Conservation (phyloP, 2,113 vertebrate species). For the Callipepla squamata region DNA sequence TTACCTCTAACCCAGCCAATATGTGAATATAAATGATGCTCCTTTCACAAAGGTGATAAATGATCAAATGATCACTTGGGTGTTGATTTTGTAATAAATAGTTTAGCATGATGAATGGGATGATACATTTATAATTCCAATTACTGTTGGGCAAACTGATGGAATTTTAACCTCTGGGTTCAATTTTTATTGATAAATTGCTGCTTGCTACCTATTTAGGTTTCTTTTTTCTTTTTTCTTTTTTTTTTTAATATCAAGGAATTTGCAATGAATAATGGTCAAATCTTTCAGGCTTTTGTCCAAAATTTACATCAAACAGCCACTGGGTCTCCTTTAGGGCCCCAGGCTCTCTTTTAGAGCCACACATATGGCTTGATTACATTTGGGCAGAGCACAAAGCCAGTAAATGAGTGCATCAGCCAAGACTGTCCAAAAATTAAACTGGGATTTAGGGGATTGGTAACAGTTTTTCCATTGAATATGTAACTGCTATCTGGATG, state of each 20-base stretch:
- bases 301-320: not conserved
- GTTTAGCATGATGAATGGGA: not conserved
- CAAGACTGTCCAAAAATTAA: not conserved
- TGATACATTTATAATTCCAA: not conserved
- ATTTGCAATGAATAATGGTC: not conserved
- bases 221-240: not conserved
- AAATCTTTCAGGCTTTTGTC: not conserved
- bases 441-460: not conserved
- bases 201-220: not conserved
- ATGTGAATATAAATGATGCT: not conserved
- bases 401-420: not conserved
- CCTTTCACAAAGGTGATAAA: not conserved
- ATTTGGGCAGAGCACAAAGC: not conserved
- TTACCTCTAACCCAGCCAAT: not conserved
- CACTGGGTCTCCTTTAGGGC: not conserved
- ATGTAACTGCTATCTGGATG: not conserved
- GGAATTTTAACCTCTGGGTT: not conserved
- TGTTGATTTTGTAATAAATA: not conserved
- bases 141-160: not conserved
- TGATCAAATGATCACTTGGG: not conserved
- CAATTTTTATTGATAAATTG: not conserved
- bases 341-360: not conserved
- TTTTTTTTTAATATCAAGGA: not conserved
- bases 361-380: not conserved
- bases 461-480: not conserved